Evolutionary conservation across 1,140 invertebrate species (phyloP), one percentile per base, ranked within the genome.

Genomic region (Trinorchestia longiramus): DNA sequence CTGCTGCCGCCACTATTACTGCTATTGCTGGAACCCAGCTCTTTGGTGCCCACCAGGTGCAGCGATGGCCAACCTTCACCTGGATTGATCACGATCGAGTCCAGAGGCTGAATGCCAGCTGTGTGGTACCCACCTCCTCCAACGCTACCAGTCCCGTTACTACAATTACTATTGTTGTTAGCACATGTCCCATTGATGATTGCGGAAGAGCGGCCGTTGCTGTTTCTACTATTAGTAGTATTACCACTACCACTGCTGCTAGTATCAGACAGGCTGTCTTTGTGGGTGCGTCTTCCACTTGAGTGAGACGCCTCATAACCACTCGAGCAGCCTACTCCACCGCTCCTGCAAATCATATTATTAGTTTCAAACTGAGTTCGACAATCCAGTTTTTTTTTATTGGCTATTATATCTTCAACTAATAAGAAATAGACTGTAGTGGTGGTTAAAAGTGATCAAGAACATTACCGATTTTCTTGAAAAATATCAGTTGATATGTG

Each of bases 1-100:
- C 77, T 90, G 88, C 97, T 96, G 97, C 97, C 95, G 97, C 97
- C 45, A 97, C 97, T 43, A 43, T 45, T 44, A 41, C 95, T 95
- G 91, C 96, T 43, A 91, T 97, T 96, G 97, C 97, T 95, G 90
- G 62, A 87, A 42, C 95, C 62, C 53, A 47, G 43, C 36, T 94
- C 92, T 45, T 90, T 96, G 45, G n/a, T 62, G 62, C 87, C 77
- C 88, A 53, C 96, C 95, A 90, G 95, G 44, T 96, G 96, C 92
- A 96, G 95, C 41, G 96, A 97, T 62, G 96, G 96, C 96, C 96
- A 96, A 0, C 95, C 95, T 43, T 96, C 96, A 87, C 96, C 96
- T 44, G 95, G 45, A 96, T 43, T 77, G 95, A 91, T 95, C 53
- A 96, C 53, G 57, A 87, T 91, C 28, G 88, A 90, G 87, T 96